Percentiles rank a stretch among this genome's conserved stretches.
Evolutionary conservation across 2,797 vertebrate genomes (phyloP).

Genomic region (Lophotriccus pileatus): DNA sequence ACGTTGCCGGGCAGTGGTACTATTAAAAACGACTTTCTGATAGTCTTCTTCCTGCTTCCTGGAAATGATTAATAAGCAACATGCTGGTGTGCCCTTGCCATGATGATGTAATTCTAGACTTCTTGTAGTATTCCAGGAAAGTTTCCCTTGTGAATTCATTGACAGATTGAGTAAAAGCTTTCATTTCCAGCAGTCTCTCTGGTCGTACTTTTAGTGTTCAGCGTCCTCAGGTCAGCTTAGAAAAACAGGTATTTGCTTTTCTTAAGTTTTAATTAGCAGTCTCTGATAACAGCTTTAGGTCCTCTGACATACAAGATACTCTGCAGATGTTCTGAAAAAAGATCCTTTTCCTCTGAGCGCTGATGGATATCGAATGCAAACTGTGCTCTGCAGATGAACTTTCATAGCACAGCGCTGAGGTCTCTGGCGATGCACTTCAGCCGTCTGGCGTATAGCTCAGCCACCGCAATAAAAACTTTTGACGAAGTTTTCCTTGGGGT

Average conservation of each 20-base stretch:
- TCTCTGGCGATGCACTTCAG: constrained; percentile 22
- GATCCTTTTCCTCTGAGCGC: background rate
- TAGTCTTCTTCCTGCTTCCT: constrained; percentile 31
- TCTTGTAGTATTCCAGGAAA: background rate
- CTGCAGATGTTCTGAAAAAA: constrained; percentile 38
- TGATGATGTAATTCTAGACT: constrained; percentile 34
- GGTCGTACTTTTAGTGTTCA: background rate
- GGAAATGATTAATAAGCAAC: constrained; percentile 31
- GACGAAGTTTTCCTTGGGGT: constrained; percentile 52
- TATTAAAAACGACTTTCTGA: constrained; percentile 4
- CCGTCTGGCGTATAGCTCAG: constrained; percentile 23
- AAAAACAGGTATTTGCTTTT: constrained; percentile 3
- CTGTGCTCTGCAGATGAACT: constrained; percentile 32
- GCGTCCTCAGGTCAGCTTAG: background rate
- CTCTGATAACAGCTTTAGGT: constrained; percentile 8
- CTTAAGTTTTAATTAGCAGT: constrained; percentile 26
- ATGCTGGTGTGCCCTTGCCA: background rate
- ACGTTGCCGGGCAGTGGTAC: background rate
- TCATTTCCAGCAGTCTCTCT: background rate
- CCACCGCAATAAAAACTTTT: background rate
- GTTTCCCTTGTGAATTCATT: background rate
- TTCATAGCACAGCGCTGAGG: background rate
- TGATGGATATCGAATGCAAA: constrained; percentile 10
- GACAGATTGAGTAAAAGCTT: constrained; percentile 29
- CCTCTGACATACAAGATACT: background rate